A percentile compares a stretch with the other conserved stretches of the same genome.
These are phyloP conservation scores for Noctua janthe DNA, from an alignment of 2,888 invertebrate genomes.

Conservation along the genomic window DNA sequence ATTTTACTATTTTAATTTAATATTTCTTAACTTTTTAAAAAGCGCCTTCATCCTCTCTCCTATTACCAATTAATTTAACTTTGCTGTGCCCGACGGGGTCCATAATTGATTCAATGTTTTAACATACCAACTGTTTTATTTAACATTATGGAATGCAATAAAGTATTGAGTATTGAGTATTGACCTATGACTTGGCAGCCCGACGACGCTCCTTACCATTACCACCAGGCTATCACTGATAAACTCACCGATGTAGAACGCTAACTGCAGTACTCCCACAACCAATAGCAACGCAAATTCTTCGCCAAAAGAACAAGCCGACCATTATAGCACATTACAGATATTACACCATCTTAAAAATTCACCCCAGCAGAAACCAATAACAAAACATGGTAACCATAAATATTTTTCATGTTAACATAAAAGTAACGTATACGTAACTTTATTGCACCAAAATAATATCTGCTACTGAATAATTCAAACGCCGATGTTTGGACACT, in stretches of 20 bases:
- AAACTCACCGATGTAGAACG: not conserved
- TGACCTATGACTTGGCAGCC: too few species aligned
- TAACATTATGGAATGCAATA: too few species aligned
- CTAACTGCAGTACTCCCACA: not conserved
- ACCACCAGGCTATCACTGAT: not conserved
- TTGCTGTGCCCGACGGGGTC: too few species aligned
- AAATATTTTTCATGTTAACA: slow-evolving; percentile 11
- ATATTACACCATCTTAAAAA: slow-evolving; percentile 34
- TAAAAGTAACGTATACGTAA: not conserved
- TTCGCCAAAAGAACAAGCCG: not conserved
- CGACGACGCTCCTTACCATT: too few species aligned
- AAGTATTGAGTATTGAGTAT: too few species aligned
- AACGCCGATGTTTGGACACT: slow-evolving; percentile 62
- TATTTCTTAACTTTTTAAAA: too few species aligned
- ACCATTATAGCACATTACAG: not conserved
- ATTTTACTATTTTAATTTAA: too few species aligned
- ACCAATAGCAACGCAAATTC: not conserved
- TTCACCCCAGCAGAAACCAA: slow-evolving; percentile 24
- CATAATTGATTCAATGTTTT: too few species aligned
- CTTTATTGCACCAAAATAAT: not conserved
- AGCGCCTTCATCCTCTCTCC: too few species aligned
- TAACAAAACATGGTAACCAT: slow-evolving; percentile 24
- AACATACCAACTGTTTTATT: too few species aligned
- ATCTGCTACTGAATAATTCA: slow-evolving; percentile 34
- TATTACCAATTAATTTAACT: too few species aligned